phyloP scores from a whole-genome alignment of 2,888 invertebrate species.

The Marasmarcha lunaedactyla region DNA sequence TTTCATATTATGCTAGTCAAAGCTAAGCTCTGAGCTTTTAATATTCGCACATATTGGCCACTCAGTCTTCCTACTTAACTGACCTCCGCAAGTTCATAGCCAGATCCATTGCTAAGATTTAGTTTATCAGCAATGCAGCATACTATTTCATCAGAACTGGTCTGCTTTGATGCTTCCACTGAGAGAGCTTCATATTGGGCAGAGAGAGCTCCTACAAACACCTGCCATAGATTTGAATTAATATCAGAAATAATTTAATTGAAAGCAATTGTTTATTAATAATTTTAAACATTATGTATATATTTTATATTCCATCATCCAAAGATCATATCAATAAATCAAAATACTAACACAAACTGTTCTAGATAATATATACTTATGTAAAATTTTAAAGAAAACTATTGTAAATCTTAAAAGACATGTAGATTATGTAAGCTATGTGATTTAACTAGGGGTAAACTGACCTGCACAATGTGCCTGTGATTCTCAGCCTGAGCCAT shows the following conservation, averaged over 20 bases:
- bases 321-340: neutral
- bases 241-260: too few species aligned
- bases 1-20: too few species aligned
- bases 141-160: slow-evolving; percentile 92
- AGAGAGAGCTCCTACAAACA: slow-evolving; percentile 90
- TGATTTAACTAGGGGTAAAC: too few species aligned
- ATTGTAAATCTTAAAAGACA: too few species aligned
- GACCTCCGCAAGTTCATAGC: slow-evolving; percentile 86
- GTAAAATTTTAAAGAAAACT: too few species aligned
- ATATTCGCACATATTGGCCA: too few species aligned
- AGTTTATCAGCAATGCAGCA: slow-evolving; percentile 84
- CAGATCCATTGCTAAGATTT: slow-evolving; percentile 58
- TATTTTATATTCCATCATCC: neutral
- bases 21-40: too few species aligned
- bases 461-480: slow-evolving; percentile 82
- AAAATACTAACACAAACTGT: too few species aligned
- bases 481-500: slow-evolving; percentile 74
- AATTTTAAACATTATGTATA: neutral
- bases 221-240: too few species aligned
- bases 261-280: neutral
- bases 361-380: too few species aligned
- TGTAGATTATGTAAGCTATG: too few species aligned
- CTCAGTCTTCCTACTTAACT: too few species aligned
- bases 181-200: slow-evolving; percentile 90
- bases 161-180: slow-evolving; percentile 92